Percentiles rank a stretch among this genome's conserved stretches.
Conservation (phyloP, 2,888 invertebrate genomes). For the Andrena flavipes region DNA sequence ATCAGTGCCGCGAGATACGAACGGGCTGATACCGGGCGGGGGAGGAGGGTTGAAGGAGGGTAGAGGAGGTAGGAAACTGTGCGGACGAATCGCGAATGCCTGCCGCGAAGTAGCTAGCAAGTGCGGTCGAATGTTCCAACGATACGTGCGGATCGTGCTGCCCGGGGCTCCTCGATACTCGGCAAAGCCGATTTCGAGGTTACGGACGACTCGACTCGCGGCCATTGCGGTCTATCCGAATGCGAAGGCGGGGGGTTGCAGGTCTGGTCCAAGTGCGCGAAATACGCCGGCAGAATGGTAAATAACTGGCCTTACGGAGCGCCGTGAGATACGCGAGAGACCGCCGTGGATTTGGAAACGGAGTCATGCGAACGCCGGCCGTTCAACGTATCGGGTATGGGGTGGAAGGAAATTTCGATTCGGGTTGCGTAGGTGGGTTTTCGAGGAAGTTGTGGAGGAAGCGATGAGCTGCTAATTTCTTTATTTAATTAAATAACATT, state of each 20-base stretch:
- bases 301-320: conserved; percentile 6
- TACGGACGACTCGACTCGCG: conserved; percentile 35
- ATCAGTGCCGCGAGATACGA: conserved; percentile 59
- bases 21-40: conserved; percentile 13
- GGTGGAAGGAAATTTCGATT: too few species aligned
- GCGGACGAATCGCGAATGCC: conserved; percentile 73
- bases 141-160: conserved; percentile 50
- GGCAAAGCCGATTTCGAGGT: conserved; percentile 45
- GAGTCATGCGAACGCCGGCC: background rate
- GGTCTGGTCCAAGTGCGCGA: conserved; percentile 42
- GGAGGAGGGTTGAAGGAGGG: background rate
- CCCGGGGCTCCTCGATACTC: conserved; percentile 28
- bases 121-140: conserved; percentile 58
- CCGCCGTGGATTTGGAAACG: background rate
- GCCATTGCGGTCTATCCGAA: conserved; percentile 6
- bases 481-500: too few species aligned
- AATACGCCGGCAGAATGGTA: conserved; percentile 38
- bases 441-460: too few species aligned
- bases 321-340: background rate
- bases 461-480: too few species aligned
- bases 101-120: conserved; percentile 67
- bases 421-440: too few species aligned
- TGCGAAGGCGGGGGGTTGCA: conserved; percentile 34
- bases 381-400: too few species aligned
- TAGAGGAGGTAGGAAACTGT: background rate